A percentile compares a stretch with the other conserved stretches of the same genome.
Evolutionary conservation across 2,797 vertebrate species (phyloP).

Genomic region (Coendou prehensilis): DNA sequence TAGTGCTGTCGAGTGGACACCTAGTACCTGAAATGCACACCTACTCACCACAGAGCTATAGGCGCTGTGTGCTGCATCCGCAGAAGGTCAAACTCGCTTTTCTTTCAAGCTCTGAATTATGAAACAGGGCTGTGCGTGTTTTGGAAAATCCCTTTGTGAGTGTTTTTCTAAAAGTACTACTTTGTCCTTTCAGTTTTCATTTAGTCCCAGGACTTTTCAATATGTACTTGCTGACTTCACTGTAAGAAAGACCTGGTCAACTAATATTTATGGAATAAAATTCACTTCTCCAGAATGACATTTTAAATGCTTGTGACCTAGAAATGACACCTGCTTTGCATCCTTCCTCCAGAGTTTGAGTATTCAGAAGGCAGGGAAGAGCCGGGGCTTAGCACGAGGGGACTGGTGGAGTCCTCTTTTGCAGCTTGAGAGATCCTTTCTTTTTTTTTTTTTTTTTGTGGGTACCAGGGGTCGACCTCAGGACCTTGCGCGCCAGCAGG

Average conservation of each 20-base stretch:
- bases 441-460: no score
- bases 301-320: not conserved
- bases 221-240: not conserved
- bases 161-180: conserved; percentile 50
- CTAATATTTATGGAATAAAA: conserved; percentile 28
- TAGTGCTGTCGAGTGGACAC: not conserved
- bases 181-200: conserved; percentile 45
- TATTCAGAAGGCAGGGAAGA: not conserved
- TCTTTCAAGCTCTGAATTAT: conserved; percentile 78
- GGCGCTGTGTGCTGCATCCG: not conserved
- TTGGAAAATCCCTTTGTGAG: conserved; percentile 50
- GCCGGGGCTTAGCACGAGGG: not conserved
- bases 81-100: not conserved
- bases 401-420: not conserved
- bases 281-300: conserved; percentile 7
- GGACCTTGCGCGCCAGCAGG: no score
- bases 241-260: not conserved
- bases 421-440: not conserved
- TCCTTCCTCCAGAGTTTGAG: not conserved
- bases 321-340: not conserved
- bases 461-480: no score
- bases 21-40: conserved; percentile 70
- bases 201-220: not conserved
- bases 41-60: not conserved
- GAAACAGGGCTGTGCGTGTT: not conserved